Percentiles rank a stretch among this genome's conserved stretches.
Evolutionary conservation across 1,140 invertebrate genomes (phyloP).

Genomic region (Heliconius himera): DNA sequence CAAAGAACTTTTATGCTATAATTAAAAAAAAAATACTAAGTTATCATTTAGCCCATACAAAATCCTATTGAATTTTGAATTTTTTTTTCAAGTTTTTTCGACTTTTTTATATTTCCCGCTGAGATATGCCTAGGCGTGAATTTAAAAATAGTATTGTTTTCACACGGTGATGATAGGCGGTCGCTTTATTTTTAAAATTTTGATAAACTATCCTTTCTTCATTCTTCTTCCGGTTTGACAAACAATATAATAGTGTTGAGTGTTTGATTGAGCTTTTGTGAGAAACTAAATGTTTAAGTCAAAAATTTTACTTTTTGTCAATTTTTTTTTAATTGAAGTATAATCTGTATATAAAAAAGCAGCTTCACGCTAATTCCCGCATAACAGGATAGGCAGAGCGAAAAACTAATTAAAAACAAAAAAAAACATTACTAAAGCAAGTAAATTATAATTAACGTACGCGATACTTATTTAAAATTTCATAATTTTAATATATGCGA

Average conservation of each 20-base stretch:
- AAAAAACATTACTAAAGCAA: no score
- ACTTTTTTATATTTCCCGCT: constrained; percentile 42
- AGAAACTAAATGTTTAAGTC: no score
- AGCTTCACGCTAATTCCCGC: no score
- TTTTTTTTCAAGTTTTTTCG: not conserved
- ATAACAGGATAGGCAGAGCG: no score
- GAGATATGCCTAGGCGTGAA: constrained; percentile 47
- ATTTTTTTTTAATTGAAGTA: no score
- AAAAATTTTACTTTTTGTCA: no score
- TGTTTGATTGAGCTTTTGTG: not conserved
- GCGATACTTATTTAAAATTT: no score
- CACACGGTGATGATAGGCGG: constrained; percentile 50
- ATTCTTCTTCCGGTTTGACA: constrained; percentile 49
- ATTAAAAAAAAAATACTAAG: not conserved
- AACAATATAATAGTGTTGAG: not conserved
- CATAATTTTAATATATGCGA: no score
- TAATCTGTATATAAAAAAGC: no score
- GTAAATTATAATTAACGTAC: no score
- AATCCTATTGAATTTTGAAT: not conserved
- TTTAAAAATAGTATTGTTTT: constrained; percentile 55
- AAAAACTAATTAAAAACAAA: no score
- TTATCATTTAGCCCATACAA: not conserved
- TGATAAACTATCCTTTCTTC: constrained; percentile 44
- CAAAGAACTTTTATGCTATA: not conserved
- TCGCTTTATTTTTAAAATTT: constrained; percentile 42